Evolutionary conservation across 2,113 vertebrate genomes (phyloP).

Genomic region (Micronycteris hirsuta): DNA sequence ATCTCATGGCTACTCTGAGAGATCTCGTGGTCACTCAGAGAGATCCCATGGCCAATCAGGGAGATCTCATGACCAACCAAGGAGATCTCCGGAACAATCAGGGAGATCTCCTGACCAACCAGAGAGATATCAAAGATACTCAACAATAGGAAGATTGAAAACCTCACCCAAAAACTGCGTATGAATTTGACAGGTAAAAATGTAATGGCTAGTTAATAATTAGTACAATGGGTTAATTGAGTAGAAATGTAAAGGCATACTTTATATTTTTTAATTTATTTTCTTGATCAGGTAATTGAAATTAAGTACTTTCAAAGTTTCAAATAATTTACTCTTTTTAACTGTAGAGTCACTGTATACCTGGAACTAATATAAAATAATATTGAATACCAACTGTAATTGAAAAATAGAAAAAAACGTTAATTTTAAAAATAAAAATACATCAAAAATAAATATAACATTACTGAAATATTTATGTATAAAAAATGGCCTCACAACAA

Average conservation of each 20-base stretch:
- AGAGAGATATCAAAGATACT: background rate
- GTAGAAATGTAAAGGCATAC: background rate
- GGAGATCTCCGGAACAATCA: background rate
- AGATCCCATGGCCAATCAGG: background rate
- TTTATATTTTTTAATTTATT: background rate
- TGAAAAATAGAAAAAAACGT: background rate
- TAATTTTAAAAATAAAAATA: background rate
- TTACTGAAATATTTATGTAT: background rate
- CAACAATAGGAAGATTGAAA: background rate
- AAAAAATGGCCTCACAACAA: background rate
- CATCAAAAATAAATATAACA: background rate
- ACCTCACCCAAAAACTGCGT: background rate
- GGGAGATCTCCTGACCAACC: background rate
- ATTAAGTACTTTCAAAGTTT: background rate
- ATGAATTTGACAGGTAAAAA: constrained; percentile 47
- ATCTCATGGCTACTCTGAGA: background rate
- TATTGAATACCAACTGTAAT: background rate
- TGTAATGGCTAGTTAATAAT: background rate
- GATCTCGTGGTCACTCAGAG: fast-evolving
- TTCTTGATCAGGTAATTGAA: background rate
- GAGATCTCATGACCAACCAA: background rate
- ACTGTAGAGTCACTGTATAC: background rate
- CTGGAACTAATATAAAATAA: background rate
- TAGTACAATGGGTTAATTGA: background rate
- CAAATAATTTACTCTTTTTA: background rate